These are phyloP conservation scores for Scaptomyza cyrtandrae DNA, from an alignment of 2,888 invertebrate species.

Conservation along the genomic window DNA sequence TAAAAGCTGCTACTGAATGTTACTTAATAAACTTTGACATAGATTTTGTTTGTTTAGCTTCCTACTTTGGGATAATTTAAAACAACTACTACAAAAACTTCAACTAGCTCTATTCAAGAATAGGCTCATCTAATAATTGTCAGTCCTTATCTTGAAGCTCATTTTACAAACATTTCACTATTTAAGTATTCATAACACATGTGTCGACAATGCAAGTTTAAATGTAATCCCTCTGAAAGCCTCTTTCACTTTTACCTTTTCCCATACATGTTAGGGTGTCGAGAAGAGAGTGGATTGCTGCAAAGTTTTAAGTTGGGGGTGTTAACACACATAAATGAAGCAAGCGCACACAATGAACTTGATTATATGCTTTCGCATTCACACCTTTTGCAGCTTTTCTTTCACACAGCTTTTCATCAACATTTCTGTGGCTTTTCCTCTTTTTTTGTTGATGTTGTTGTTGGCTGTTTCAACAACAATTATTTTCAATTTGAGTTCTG, in stretches of 20 bases:
- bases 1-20: too few species aligned
- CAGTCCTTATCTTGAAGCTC: neutral
- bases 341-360: slow-evolving; percentile 23
- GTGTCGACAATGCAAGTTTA: neutral
- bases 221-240: slow-evolving; percentile 27
- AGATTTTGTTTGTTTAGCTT: too few species aligned
- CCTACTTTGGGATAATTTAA: neutral
- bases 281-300: neutral
- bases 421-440: slow-evolving; percentile 24
- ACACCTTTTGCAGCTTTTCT: slow-evolving; percentile 37
- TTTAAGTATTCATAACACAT: slow-evolving; percentile 20
- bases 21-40: too few species aligned
- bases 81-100: too few species aligned
- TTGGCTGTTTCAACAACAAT: slow-evolving; percentile 59
- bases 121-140: neutral
- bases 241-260: slow-evolving; percentile 15
- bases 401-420: slow-evolving; percentile 33
- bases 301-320: neutral
- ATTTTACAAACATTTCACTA: neutral
- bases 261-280: slow-evolving; percentile 4
- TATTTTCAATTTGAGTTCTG: slow-evolving; percentile 74
- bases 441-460: slow-evolving; percentile 16
- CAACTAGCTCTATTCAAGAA: neutral
- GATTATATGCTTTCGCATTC: slow-evolving; percentile 33
- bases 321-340: slow-evolving; percentile 16